Evolutionary conservation across 2,113 vertebrate species (phyloP).

Genomic region (Eubucco bourcierii): DNA sequence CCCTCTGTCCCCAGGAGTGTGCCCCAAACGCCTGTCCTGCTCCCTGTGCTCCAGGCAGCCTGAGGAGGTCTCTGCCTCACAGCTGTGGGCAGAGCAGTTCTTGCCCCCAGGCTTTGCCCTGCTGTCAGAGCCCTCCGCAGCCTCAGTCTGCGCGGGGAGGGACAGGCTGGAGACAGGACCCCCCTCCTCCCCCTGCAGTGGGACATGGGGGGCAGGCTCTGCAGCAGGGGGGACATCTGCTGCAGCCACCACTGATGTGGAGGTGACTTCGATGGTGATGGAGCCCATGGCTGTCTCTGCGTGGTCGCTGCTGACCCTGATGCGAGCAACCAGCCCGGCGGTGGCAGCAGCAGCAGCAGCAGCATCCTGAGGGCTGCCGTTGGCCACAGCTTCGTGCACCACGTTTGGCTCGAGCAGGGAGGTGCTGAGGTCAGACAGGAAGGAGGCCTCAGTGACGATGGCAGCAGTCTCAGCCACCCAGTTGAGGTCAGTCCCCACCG

Average conservation of each 20-base stretch:
- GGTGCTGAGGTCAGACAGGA: constrained; percentile 73
- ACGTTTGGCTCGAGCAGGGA: constrained; percentile 62
- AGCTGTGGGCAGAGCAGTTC: not conserved
- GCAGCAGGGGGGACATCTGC: rapidly evolving
- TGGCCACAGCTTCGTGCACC: not conserved
- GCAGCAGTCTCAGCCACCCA: constrained; percentile 90
- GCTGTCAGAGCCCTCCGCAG: not conserved
- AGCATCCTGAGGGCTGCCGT: not conserved
- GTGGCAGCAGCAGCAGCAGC: not conserved
- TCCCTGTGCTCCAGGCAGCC: rapidly evolving
- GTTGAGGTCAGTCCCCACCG: constrained; percentile 74
- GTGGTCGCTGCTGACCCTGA: constrained; percentile 47
- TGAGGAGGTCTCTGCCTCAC: not conserved
- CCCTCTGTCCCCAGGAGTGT: not conserved
- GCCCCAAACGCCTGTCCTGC: not conserved
- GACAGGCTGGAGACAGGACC: not conserved
- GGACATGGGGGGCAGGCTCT: not conserved
- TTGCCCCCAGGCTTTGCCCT: not conserved
- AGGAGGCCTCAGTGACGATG: constrained; percentile 85
- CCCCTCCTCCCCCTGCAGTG: not conserved
- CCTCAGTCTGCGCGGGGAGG: constrained; percentile 40
- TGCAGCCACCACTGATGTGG: not conserved
- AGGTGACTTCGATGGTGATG: constrained; percentile 66
- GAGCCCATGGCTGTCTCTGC: not conserved
- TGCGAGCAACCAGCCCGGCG: constrained; percentile 43